These are phyloP conservation scores for Netelia melanura DNA, from an alignment of 2,888 invertebrate species.

Conservation along the genomic window DNA sequence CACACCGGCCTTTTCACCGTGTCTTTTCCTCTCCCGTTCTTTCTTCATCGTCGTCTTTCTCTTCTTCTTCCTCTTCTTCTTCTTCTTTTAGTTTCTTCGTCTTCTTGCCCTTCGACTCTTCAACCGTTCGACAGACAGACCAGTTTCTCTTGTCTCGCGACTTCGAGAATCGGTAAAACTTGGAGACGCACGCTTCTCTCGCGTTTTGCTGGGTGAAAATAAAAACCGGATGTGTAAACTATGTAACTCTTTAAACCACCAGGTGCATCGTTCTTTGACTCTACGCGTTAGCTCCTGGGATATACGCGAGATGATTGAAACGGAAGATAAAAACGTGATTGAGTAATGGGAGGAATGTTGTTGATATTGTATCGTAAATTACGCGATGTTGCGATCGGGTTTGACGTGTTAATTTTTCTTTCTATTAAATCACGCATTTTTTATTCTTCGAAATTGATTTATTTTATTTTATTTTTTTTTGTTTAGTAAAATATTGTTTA, in stretches of 20 bases:
- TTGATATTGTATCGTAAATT: too few species aligned
- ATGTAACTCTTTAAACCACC: constrained; percentile 8
- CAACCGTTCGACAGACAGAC: constrained; percentile 58
- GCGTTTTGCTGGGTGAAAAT: neutral
- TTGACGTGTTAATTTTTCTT: neutral
- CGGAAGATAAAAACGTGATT: neutral
- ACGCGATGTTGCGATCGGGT: neutral
- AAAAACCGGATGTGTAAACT: constrained; percentile 22
- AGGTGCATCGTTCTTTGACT: constrained; percentile 50
- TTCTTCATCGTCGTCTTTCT: constrained; percentile 4
- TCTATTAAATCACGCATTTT: neutral
- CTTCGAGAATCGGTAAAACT: constrained; percentile 21
- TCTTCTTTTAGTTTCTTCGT: neutral
- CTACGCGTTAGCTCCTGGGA: neutral
- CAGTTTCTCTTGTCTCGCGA: constrained; percentile 43
- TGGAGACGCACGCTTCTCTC: neutral
- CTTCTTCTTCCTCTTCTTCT: constrained; percentile 10
- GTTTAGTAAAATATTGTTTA: too few species aligned
- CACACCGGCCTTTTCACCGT: constrained; percentile 15
- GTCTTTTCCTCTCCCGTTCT: neutral
- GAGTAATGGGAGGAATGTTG: neutral
- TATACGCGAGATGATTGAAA: constrained; percentile 37
- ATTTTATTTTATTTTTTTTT: too few species aligned
- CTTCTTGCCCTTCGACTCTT: constrained; percentile 34
- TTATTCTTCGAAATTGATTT: too few species aligned